Evolutionary conservation across 1,140 invertebrate genomes (phyloP).

Genomic region (Brachionus sp.): DNA sequence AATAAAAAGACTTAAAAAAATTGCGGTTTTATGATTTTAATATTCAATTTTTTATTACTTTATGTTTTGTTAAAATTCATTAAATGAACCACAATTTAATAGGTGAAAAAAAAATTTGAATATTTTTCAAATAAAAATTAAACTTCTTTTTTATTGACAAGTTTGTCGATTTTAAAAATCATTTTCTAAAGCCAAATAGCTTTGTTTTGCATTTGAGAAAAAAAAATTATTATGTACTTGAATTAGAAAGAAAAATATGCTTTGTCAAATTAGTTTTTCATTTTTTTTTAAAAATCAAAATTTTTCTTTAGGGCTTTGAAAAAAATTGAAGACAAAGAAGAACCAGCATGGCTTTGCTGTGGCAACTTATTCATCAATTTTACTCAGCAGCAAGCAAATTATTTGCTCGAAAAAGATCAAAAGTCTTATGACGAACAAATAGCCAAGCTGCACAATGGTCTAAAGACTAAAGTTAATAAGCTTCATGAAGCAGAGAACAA

Average conservation of each 20-base stretch:
- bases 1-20: too few species aligned
- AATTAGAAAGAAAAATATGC: not conserved
- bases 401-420: constrained; percentile 40
- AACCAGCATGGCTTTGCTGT: constrained; percentile 29
- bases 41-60: too few species aligned
- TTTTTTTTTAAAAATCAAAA: not conserved
- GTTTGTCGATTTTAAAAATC: not conserved
- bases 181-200: not conserved
- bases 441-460: not conserved
- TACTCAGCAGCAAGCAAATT: constrained; percentile 17
- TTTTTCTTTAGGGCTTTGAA: not conserved
- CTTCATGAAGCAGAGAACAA: constrained; percentile 35
- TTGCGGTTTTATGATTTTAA: too few species aligned
- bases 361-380: constrained; percentile 42
- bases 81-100: too few species aligned
- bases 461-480: constrained; percentile 40
- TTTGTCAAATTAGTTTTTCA: not conserved
- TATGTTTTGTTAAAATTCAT: too few species aligned
- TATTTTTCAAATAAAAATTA: too few species aligned
- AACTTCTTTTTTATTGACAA: too few species aligned
- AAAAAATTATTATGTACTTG: not conserved
- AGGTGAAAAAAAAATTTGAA: too few species aligned
- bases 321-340: not conserved
- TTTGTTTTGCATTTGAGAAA: not conserved
- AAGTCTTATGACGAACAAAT: constrained; percentile 28